Conservation (phyloP, 1,140 invertebrate species). For the Drosophila mojavensis region DNA sequence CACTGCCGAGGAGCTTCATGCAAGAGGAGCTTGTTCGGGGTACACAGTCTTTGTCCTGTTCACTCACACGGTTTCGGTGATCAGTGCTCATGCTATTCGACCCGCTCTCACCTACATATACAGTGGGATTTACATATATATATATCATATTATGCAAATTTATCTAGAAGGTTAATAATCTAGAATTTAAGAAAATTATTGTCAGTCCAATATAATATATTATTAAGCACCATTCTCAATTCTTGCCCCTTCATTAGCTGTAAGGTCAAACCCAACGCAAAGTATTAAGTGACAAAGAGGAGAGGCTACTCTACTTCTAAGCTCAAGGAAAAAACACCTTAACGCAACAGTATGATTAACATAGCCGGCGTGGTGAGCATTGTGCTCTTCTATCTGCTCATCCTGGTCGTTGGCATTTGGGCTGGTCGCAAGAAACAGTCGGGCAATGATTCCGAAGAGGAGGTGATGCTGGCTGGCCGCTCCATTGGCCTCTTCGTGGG, state of each 20-base stretch:
- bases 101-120: too few relatives aligned
- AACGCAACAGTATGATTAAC: conserved; percentile 91
- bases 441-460: conserved; percentile 95
- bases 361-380: conserved; percentile 95
- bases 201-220: too few relatives aligned
- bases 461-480: conserved; percentile 98
- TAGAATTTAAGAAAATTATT: too few relatives aligned
- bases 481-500: conserved; percentile 98
- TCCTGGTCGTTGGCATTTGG: conserved; percentile 97
- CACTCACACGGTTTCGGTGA: too few relatives aligned
- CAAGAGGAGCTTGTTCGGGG: too few relatives aligned
- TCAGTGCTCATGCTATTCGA: too few relatives aligned
- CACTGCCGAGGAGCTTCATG: too few relatives aligned
- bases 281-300: conserved; percentile 44
- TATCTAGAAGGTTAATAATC: too few relatives aligned
- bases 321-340: conserved; percentile 31
- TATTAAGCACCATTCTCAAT: background rate
- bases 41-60: too few relatives aligned
- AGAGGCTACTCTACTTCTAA: background rate
- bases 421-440: conserved; percentile 95
- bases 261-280: conserved; percentile 52
- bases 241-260: conserved; percentile 34
- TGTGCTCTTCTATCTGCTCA: conserved; percentile 96
- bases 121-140: too few relatives aligned
- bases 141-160: too few relatives aligned